These are phyloP conservation scores for Drosophila longiperda DNA, from an alignment of 2,888 invertebrate species.

Conservation along the genomic window DNA sequence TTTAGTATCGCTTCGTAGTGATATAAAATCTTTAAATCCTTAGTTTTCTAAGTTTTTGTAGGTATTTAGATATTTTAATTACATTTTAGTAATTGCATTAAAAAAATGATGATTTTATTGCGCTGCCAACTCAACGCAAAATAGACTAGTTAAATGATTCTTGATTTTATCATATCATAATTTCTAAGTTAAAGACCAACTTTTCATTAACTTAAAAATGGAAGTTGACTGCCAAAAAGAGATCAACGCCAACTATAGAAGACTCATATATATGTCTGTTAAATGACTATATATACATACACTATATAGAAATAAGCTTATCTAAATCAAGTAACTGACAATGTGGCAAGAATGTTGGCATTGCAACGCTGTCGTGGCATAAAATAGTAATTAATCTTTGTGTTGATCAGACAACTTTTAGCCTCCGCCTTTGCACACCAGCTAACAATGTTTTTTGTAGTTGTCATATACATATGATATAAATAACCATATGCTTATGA, in stretches of 20 bases:
- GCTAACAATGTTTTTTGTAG: conserved; percentile 2
- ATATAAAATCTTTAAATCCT: not conserved
- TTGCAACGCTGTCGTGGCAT: not conserved
- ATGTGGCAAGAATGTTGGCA: not conserved
- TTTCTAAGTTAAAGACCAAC: not conserved
- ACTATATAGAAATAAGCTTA: not conserved
- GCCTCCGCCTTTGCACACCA: not conserved
- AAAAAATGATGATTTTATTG: too few relatives aligned
- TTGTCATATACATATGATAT: conserved; percentile 13
- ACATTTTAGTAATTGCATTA: not conserved
- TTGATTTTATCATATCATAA: not conserved
- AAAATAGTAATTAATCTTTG: not conserved
- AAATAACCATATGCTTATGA: conserved; percentile 5
- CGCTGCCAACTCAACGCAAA: not conserved
- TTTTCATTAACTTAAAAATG: not conserved
- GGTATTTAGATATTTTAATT: not conserved
- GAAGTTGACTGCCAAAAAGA: not conserved
- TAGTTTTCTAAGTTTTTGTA: not conserved
- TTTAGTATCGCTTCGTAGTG: not conserved
- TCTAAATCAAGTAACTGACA: not conserved
- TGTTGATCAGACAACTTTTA: conserved; percentile 11
- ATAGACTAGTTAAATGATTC: not conserved
- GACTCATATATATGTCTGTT: not conserved
- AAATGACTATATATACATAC: not conserved
- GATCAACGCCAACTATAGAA: not conserved